These are phyloP conservation scores for Drosophila suboccidentalis DNA, from an alignment of 2,888 invertebrate genomes.

Conservation along the genomic window DNA sequence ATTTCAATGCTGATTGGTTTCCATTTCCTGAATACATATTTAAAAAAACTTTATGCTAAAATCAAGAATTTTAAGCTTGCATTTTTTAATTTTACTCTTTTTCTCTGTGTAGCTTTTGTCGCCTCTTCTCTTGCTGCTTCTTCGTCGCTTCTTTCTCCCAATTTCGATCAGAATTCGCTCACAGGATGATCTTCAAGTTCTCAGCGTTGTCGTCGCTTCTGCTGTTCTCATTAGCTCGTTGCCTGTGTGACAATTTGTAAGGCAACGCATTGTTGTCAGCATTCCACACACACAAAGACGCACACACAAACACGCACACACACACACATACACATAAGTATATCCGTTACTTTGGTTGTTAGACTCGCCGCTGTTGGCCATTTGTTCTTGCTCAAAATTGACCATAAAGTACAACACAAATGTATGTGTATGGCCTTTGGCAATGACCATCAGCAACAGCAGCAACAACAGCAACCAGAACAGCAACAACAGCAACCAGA, in stretches of 20 bases:
- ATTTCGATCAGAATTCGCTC: slow-evolving; percentile 2
- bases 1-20: too few relatives aligned
- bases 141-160: neutral
- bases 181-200: neutral
- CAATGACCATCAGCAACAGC: slow-evolving; percentile 44
- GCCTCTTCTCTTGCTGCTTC: neutral
- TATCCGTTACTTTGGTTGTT: slow-evolving; percentile 66
- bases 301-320: slow-evolving; percentile 6
- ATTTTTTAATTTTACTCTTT: too few relatives aligned
- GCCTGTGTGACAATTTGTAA: slow-evolving; percentile 70
- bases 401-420: slow-evolving; percentile 73
- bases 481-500: slow-evolving; percentile 32
- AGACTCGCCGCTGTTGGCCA: slow-evolving; percentile 48
- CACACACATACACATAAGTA: slow-evolving; percentile 9
- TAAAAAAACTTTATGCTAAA: too few relatives aligned
- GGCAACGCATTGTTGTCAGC: slow-evolving; percentile 57
- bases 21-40: too few relatives aligned
- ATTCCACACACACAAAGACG: slow-evolving; percentile 15
- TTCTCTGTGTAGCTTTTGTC: too few relatives aligned
- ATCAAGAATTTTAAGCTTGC: too few relatives aligned
- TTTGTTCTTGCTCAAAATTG: slow-evolving; percentile 68
- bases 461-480: slow-evolving; percentile 29
- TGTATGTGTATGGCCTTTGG: slow-evolving; percentile 67
- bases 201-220: neutral
- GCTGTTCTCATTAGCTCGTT: slow-evolving; percentile 46